phyloP scores from a whole-genome alignment of 2,888 invertebrate genomes.

The Caenorhabditis sp. region DNA sequence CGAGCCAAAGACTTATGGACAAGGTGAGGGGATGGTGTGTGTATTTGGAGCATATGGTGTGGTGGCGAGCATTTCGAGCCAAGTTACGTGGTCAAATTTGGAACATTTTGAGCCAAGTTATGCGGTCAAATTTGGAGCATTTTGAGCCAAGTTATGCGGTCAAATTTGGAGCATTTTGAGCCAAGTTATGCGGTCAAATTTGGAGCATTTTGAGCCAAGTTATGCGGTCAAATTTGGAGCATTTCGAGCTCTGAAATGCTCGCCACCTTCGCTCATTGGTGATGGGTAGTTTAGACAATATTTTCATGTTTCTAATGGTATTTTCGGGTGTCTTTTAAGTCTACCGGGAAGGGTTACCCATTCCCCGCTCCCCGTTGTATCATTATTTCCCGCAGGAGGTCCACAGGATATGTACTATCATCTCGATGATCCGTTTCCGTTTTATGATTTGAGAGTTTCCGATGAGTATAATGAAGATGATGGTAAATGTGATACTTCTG shows the following conservation, averaged over 20 bases:
- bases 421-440: conserved; percentile 66
- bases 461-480: conserved; percentile 6
- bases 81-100: no score
- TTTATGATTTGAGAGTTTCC: conserved; percentile 35
- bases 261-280: no score
- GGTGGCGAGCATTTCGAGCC: no score
- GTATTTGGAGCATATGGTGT: not conserved
- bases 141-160: not conserved
- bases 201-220: no score
- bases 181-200: no score
- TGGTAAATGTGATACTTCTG: not conserved
- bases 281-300: no score
- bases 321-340: no score
- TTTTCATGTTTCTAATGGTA: no score
- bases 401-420: not conserved
- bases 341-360: no score
- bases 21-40: conserved; percentile 41
- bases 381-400: no score
- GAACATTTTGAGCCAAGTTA: no score
- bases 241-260: conserved; percentile 1
- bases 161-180: not conserved
- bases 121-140: not conserved
- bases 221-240: conserved; percentile 23
- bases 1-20: conserved; percentile 65
- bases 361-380: no score